Evolutionary conservation across 2,888 invertebrate genomes (phyloP), one percentile per base, ranked within the genome.

Genomic region (Brassicogethes aeneus): DNA sequence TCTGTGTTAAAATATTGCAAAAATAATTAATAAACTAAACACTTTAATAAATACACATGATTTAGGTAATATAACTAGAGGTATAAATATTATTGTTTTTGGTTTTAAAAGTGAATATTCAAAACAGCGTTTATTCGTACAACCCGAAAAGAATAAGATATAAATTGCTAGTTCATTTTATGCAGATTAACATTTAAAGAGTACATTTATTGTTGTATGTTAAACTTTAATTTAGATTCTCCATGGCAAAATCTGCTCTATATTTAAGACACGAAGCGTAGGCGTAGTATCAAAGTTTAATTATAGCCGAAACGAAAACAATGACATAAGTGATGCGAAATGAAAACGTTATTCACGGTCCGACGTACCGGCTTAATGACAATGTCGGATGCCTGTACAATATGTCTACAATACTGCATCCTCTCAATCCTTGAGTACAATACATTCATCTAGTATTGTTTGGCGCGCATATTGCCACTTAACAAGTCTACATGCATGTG

Each of bases 391-490:
- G 51, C 44, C 47, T 41, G 48, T 47, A 54, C 55, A 56, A 56
- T 56, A 55, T 55, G 54, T 51, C 52, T 56, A 54, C 54, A 53
- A 55, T 57, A 57, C 55, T 55, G 51, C 55, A 50, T 56, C 54
- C 54, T 55, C 57, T 56, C 55, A 48, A 54, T 54, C 48, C 50
- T 54, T 53, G 47, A 51, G 46, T 43, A 56, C 58, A 57, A 57
- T 56, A 53, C 54, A 53, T 55, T 52, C 54, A 54, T 56, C 48
- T 46, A 47, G 55, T 47, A 56, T 56, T 59, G 59, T 57, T 56
- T 53, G 48, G 50, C 52, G 51, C 51, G 49, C 56, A 62, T 61
- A 61, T 61, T 61, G 59, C 60, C 60, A 56, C 57, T 62, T 60
- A 59, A 58, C 59, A 56, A 54, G 50, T 52, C 53, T 53, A 52